These are phyloP conservation scores for Hemibagrus guttatus DNA, from an alignment of 2,797 vertebrate genomes.

Conservation along the genomic window DNA sequence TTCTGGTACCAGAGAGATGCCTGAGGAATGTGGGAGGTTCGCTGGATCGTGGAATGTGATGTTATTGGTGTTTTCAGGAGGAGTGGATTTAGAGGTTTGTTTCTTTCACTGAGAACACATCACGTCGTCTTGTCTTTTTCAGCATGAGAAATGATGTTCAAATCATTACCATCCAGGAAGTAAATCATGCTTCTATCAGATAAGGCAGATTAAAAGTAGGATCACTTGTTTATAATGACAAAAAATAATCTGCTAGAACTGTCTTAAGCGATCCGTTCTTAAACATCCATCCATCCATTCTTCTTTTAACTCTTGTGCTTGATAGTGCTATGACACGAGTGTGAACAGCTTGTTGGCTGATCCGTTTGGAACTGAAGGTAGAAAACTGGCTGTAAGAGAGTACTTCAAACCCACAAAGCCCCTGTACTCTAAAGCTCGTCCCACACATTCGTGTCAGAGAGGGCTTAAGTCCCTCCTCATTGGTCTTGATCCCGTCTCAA, in stretches of 20 bases:
- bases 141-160: constrained; percentile 27
- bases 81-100: constrained; percentile 36
- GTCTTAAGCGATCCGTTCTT: neutral
- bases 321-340: constrained; percentile 21
- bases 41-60: constrained; percentile 49
- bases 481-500: constrained; percentile 58
- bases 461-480: constrained; percentile 58
- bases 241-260: neutral
- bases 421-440: constrained; percentile 46
- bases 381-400: constrained; percentile 32
- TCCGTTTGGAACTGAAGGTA: constrained; percentile 24
- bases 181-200: neutral
- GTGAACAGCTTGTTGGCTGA: constrained; percentile 9
- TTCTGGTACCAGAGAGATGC: constrained; percentile 55
- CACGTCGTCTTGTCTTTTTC: constrained; percentile 36
- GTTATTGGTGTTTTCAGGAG: constrained; percentile 53
- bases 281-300: neutral
- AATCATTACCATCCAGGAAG: constrained; percentile 18
- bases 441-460: constrained; percentile 52
- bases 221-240: neutral
- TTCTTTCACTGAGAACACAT: constrained; percentile 30
- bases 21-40: constrained; percentile 59
- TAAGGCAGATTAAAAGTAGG: neutral
- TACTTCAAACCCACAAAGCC: constrained; percentile 53
- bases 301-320: neutral